A percentile compares a stretch with the other conserved stretches of the same genome.
These are phyloP conservation scores for Ophiothrix spiculata DNA, from an alignment of 35 echinoderm and acorn worm species.

Conservation along the genomic window DNA sequence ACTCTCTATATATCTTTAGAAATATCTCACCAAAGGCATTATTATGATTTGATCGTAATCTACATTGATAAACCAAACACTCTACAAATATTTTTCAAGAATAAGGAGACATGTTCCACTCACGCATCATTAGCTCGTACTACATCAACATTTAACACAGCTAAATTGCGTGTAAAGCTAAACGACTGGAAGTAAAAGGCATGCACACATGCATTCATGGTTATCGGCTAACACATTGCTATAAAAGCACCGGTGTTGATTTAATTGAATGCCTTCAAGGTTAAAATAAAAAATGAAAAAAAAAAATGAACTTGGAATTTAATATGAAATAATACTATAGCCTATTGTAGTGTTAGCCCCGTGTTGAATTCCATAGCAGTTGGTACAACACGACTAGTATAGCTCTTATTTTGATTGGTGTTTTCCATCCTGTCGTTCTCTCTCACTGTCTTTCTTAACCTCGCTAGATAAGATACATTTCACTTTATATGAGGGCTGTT, in stretches of 20 bases:
- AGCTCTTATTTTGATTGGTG: not conserved
- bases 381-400: not conserved
- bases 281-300: not conserved
- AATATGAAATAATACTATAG: not conserved
- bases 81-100: not conserved
- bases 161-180: not conserved
- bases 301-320: slow-evolving; percentile 3
- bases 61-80: not conserved
- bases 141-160: not conserved
- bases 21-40: not conserved
- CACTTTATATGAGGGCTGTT: too few species aligned
- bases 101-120: not conserved
- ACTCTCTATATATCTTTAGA: not conserved
- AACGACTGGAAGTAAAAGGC: not conserved
- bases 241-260: slow-evolving; percentile 3
- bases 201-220: not conserved
- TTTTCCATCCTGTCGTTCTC: not conserved
- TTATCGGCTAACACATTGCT: not conserved
- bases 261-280: not conserved
- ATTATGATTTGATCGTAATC: not conserved
- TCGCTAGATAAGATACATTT: too few species aligned
- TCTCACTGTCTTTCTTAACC: too few species aligned
- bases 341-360: not conserved
- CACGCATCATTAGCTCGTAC: not conserved
- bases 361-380: not conserved